Percentiles rank a stretch among this genome's conserved stretches.
phyloP scores from a whole-genome alignment of 64 coral and sea anemone genomes.

The Pocillopora verrucosa region DNA sequence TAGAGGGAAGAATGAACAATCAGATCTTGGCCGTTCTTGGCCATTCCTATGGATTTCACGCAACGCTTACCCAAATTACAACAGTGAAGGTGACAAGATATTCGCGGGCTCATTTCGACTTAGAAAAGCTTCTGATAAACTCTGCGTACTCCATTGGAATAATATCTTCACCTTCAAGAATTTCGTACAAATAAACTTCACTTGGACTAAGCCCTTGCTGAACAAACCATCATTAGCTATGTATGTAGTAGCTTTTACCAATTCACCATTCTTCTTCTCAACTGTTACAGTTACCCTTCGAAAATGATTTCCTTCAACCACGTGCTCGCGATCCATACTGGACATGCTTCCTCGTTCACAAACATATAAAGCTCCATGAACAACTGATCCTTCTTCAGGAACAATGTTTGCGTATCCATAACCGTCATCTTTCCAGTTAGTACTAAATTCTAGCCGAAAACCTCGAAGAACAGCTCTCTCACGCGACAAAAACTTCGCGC shows the following conservation, averaged over 20 bases:
- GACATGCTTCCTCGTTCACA: background rate
- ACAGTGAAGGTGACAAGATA: no score
- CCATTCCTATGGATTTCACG: no score
- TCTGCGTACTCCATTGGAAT: slow-evolving; percentile 32
- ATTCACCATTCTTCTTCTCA: slow-evolving; percentile 41
- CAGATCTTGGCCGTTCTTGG: no score
- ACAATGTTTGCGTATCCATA: slow-evolving; percentile 47
- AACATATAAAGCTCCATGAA: slow-evolving; percentile 58
- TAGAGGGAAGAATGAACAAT: no score
- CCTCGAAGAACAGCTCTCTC: slow-evolving; percentile 39
- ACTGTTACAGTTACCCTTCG: slow-evolving; percentile 44
- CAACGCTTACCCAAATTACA: no score
- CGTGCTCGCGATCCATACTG: slow-evolving; percentile 17
- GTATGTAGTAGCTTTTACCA: slow-evolving; percentile 37
- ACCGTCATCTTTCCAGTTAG: slow-evolving; percentile 40
- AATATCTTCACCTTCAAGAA: slow-evolving; percentile 66
- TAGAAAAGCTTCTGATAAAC: slow-evolving; percentile 36
- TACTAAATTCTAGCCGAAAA: slow-evolving; percentile 43
- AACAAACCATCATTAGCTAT: slow-evolving; percentile 35
- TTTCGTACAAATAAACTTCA: slow-evolving; percentile 48
- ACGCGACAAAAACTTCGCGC: slow-evolving; percentile 20
- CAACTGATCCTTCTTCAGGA: slow-evolving; percentile 14
- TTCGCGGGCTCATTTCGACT: background rate
- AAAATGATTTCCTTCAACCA: slow-evolving; percentile 2
- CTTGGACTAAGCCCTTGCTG: slow-evolving; percentile 41